Percentiles rank a stretch among this genome's conserved stretches.
Conservation (phyloP, 2,797 vertebrate species). For the Hippocampus kuda region DNA sequence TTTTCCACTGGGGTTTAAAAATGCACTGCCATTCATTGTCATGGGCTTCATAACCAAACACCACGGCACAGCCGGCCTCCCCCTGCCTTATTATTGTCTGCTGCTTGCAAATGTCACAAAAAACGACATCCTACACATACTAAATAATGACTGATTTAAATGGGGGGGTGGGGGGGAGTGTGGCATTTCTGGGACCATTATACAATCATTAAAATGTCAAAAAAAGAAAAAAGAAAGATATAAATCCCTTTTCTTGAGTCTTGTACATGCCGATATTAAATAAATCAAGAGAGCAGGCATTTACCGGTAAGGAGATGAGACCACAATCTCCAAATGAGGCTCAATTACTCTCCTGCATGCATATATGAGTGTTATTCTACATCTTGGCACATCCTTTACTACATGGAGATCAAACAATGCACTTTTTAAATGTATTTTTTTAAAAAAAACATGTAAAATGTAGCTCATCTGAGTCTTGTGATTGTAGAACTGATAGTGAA, state of each 20-base stretch:
- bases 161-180: too few relatives aligned
- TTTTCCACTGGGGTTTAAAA: slow-evolving; percentile 28
- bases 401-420: neutral
- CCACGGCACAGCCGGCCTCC: slow-evolving; percentile 28
- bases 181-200: slow-evolving; percentile 1
- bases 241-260: neutral
- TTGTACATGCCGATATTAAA: neutral
- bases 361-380: neutral
- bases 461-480: neutral
- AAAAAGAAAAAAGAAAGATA: neutral
- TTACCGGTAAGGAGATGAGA: neutral
- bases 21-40: slow-evolving; percentile 31
- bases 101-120: neutral
- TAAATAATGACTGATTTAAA: slow-evolving; percentile 1
- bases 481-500: neutral
- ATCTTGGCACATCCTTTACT: neutral
- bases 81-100: slow-evolving; percentile 16
- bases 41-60: slow-evolving; percentile 42
- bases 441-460: neutral
- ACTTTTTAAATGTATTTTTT: neutral
- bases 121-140: neutral
- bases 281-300: neutral
- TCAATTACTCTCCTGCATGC: neutral
- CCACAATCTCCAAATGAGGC: neutral
- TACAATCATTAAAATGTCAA: neutral